Conservation (phyloP, 1,140 invertebrate species). For the Drosophila lowei region DNA sequence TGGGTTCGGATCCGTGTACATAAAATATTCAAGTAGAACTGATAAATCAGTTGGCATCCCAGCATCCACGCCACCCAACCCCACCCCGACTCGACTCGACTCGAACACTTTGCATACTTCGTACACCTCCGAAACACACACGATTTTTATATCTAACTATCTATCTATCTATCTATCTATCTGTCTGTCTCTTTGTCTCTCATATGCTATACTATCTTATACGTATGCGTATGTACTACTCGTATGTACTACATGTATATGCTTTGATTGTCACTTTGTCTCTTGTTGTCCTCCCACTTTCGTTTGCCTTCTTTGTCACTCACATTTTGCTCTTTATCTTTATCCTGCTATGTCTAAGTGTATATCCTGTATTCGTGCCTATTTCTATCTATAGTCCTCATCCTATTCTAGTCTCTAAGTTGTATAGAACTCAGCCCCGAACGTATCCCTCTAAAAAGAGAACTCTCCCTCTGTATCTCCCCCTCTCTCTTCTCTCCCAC, state of each 20-base stretch:
- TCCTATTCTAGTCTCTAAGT: slow-evolving; percentile 64
- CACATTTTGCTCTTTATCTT: slow-evolving; percentile 11
- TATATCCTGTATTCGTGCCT: slow-evolving; percentile 10
- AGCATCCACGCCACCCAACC: slow-evolving; percentile 9
- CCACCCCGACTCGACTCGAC: background rate
- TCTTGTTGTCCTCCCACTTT: slow-evolving; percentile 3
- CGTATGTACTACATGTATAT: slow-evolving; percentile 13
- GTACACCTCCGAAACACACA: slow-evolving; percentile 20
- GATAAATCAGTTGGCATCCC: slow-evolving; percentile 25
- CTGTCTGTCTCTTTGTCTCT: slow-evolving; percentile 8
- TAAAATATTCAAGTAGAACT: slow-evolving; percentile 2
- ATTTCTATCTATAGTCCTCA: slow-evolving; percentile 51
- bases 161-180: background rate
- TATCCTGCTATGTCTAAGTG: slow-evolving; percentile 36
- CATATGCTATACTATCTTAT: slow-evolving; percentile 18
- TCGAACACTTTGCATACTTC: slow-evolving; percentile 39
- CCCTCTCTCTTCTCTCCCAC: slow-evolving; percentile 37
- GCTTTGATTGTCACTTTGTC: slow-evolving; percentile 15
- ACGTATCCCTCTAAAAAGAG: slow-evolving; percentile 27
- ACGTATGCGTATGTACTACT: slow-evolving; percentile 18
- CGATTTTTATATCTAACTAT: slow-evolving; percentile 30
- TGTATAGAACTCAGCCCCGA: slow-evolving; percentile 49
- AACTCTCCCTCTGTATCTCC: slow-evolving; percentile 41
- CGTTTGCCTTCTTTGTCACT: slow-evolving; percentile 30
- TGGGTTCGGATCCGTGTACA: background rate